phyloP scores from a whole-genome alignment of 2,888 invertebrate genomes.

The Bursaphelenchus okinawaensis region DNA sequence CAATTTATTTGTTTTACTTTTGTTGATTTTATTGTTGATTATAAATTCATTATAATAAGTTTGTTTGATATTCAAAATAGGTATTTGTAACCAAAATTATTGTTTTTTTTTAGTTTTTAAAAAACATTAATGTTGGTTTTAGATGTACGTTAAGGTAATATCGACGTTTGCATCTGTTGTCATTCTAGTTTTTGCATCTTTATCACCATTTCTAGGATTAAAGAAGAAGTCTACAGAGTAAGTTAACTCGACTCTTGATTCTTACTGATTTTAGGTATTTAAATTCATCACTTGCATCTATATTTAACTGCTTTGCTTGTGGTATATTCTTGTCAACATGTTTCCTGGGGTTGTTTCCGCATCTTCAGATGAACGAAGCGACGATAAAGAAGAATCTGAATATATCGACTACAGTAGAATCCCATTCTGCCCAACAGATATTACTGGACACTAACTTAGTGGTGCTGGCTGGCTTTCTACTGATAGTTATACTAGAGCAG shows the following conservation, averaged over 20 bases:
- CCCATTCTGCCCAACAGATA: background rate
- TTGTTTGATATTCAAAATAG: background rate
- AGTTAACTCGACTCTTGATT: background rate
- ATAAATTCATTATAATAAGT: background rate
- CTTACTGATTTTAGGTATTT: background rate
- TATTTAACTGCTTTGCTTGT: conserved; percentile 62
- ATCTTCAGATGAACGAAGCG: conserved; percentile 57
- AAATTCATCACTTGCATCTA: conserved; percentile 15
- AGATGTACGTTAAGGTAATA: conserved; percentile 12
- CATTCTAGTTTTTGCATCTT: conserved; percentile 28
- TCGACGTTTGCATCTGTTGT: conserved; percentile 22
- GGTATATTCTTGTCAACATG: conserved; percentile 65
- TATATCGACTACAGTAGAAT: background rate
- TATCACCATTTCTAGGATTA: conserved; percentile 34
- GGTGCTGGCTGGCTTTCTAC: conserved; percentile 46
- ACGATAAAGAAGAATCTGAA: conserved; percentile 17
- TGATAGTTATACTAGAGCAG: conserved; percentile 51
- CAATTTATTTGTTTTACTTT: background rate
- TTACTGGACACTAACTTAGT: conserved; percentile 37
- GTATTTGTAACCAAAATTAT: background rate
- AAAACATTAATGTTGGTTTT: conserved; percentile 2
- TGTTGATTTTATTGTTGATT: conserved; percentile 7
- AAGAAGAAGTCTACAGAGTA: background rate
- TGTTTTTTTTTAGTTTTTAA: conserved; percentile 6
- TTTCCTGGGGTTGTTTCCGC: conserved; percentile 63